A percentile compares a stretch with the other conserved stretches of the same genome.
phyloP scores from a whole-genome alignment of 2,888 invertebrate genomes.

The Scaeva pyrastri region DNA sequence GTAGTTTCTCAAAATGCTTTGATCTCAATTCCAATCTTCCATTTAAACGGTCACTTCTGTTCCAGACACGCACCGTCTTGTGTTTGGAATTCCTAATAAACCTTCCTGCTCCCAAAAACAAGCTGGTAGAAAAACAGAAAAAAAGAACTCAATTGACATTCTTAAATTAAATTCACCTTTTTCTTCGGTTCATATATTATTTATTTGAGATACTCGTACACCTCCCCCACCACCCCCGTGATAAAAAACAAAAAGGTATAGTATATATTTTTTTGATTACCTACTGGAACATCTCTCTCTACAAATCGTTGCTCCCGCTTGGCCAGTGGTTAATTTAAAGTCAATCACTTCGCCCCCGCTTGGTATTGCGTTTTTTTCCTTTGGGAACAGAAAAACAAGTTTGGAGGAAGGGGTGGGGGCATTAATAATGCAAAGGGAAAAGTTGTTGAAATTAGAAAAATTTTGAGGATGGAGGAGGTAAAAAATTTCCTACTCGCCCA shows the following conservation, averaged over 20 bases:
- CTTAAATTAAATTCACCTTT: neutral
- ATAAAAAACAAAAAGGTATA: neutral
- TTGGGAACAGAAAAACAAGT: slow-evolving; percentile 1
- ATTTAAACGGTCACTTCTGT: neutral
- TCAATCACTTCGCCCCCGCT: slow-evolving; percentile 18
- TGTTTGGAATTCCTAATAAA: neutral
- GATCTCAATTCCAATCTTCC: neutral
- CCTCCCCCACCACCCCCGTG: too few relatives aligned
- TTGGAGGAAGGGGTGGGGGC: too few relatives aligned
- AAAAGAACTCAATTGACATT: neutral
- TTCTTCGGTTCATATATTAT: neutral
- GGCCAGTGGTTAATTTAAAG: slow-evolving; percentile 41
- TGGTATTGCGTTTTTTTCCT: slow-evolving; percentile 33
- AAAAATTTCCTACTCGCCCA: slow-evolving; percentile 9
- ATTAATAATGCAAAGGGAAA: slow-evolving; percentile 40
- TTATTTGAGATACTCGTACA: slow-evolving; percentile 2
- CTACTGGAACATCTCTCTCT: slow-evolving; percentile 9
- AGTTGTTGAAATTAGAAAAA: slow-evolving; percentile 45
- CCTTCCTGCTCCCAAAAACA: neutral
- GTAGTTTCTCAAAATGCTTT: too few relatives aligned
- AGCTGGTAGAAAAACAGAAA: neutral
- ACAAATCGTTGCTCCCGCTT: slow-evolving; percentile 12
- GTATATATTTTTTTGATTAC: neutral
- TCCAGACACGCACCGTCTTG: neutral
- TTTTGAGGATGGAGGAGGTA: neutral